Conservation (phyloP, 2,888 invertebrate genomes). For the Auanema sp. region DNA sequence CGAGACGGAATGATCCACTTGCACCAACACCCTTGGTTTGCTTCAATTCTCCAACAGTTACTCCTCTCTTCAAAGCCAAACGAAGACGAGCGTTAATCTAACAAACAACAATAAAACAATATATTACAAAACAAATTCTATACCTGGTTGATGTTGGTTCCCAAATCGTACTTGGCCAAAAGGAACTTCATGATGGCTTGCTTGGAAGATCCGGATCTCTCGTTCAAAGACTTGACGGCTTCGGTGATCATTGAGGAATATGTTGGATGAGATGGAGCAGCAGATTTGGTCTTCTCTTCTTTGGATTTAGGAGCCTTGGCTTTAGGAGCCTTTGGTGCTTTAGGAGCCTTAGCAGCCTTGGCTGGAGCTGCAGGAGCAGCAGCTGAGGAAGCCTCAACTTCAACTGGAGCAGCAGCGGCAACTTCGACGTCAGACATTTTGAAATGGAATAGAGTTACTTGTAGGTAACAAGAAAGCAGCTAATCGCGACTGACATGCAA, state of each 20-base stretch:
- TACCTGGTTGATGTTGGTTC: slow-evolving; percentile 55
- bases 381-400: slow-evolving; percentile 8
- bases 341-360: slow-evolving; percentile 18
- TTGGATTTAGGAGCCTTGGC: slow-evolving; percentile 57
- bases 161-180: slow-evolving; percentile 65
- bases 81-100: slow-evolving; percentile 65
- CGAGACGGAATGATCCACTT: slow-evolving; percentile 42
- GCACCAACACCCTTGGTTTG: slow-evolving; percentile 57
- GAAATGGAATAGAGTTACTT: not conserved
- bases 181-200: slow-evolving; percentile 67
- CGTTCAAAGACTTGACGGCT: slow-evolving; percentile 65
- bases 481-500: too few species aligned
- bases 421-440: slow-evolving; percentile 14
- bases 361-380: slow-evolving; percentile 5
- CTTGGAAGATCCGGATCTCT: slow-evolving; percentile 66
- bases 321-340: slow-evolving; percentile 18
- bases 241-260: slow-evolving; percentile 66
- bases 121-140: not conserved
- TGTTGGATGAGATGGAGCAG: slow-evolving; percentile 46
- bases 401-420: slow-evolving; percentile 12
- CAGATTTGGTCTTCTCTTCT: slow-evolving; percentile 1
- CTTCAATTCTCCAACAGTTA: slow-evolving; percentile 63
- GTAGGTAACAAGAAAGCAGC: not conserved
- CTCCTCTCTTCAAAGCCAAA: slow-evolving; percentile 64
- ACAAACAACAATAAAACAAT: not conserved